Conservation (phyloP, 1,140 invertebrate genomes). For the Penaeus japonicus region DNA sequence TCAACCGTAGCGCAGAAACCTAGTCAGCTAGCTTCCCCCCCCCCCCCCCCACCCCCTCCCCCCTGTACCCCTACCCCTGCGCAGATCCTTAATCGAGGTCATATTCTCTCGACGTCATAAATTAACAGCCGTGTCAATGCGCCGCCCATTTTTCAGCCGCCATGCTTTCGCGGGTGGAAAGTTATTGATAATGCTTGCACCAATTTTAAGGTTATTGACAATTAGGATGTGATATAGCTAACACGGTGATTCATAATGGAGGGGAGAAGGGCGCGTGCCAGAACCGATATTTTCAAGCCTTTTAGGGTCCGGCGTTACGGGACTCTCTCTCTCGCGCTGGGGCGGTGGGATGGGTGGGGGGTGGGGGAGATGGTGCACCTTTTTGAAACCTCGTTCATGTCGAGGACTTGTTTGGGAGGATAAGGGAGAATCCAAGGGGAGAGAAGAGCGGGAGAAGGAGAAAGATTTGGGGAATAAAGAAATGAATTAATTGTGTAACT, state of each 20-base stretch:
- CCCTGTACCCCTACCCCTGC: not conserved
- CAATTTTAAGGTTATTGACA: constrained; percentile 52
- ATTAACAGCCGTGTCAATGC: constrained; percentile 26
- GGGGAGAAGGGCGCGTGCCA: constrained; percentile 4
- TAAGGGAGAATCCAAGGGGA: not conserved
- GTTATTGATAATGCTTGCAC: constrained; percentile 45
- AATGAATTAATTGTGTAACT: not conserved
- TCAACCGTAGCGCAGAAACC: too few relatives aligned
- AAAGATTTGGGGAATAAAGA: too few relatives aligned
- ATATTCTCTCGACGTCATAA: not conserved
- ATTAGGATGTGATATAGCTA: constrained; percentile 48
- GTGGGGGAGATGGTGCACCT: too few relatives aligned
- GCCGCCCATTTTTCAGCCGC: constrained; percentile 34
- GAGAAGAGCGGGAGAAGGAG: not conserved
- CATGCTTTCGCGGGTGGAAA: constrained; percentile 35
- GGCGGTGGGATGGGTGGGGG: too few relatives aligned
- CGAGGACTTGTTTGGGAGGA: not conserved
- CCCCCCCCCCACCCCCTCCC: not conserved
- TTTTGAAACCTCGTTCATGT: not conserved
- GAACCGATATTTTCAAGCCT: constrained; percentile 25
- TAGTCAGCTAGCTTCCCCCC: not conserved
- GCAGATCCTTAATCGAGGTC: not conserved
- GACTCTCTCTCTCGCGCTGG: too few relatives aligned
- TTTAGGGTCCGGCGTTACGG: not conserved
- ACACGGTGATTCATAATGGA: constrained; percentile 39